A percentile compares a stretch with the other conserved stretches of the same genome.
Conservation (phyloP, 2,113 vertebrate genomes). For the Cheirogaleus medius region DNA sequence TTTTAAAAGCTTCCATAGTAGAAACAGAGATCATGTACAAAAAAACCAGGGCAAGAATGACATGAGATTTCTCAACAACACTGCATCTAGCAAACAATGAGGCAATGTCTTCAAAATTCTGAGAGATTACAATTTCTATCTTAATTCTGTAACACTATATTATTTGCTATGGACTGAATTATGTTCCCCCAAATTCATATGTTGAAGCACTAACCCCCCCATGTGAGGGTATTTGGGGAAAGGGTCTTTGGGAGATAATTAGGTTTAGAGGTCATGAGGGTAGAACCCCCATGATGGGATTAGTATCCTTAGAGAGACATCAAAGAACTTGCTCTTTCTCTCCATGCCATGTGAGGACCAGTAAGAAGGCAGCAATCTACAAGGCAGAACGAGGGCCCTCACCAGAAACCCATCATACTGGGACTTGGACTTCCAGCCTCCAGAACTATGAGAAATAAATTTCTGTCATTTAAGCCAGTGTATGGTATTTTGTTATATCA, state of each 20-base stretch:
- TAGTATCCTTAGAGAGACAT: not conserved
- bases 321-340: not conserved
- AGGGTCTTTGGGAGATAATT: not conserved
- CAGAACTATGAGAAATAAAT: not conserved
- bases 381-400: not conserved
- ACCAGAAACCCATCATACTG: not conserved
- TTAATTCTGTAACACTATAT: not conserved
- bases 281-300: not conserved
- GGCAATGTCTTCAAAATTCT: not conserved
- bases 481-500: not conserved
- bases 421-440: not conserved
- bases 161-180: not conserved
- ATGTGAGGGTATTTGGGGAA: not conserved
- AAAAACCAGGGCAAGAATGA: not conserved
- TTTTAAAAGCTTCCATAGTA: not conserved
- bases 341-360: not conserved
- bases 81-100: not conserved
- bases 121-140: not conserved
- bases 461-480: not conserved
- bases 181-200: not conserved
- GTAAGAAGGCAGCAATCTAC: not conserved
- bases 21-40: not conserved
- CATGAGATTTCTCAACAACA: not conserved
- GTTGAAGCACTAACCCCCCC: not conserved
- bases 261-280: not conserved